Conservation (phyloP, 1,140 invertebrate species). For the Sinonovacula constricta region DNA sequence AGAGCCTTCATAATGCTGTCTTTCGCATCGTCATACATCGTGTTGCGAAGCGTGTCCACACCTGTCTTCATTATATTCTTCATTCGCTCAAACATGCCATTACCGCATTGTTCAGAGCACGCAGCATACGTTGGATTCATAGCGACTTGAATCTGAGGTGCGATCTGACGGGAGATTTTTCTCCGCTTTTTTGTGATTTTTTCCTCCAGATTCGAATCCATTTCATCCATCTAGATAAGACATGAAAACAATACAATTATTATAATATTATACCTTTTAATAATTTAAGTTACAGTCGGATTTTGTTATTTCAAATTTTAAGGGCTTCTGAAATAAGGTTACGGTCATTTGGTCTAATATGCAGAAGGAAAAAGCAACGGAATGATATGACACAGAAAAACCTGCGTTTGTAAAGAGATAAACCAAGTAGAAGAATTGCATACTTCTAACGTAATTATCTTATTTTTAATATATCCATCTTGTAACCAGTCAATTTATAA, state of each 20-base stretch:
- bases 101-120: slow-evolving; percentile 30
- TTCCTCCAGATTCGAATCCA: slow-evolving; percentile 45
- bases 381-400: no score
- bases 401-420: no score
- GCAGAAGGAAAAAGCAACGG: no score
- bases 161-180: slow-evolving; percentile 42
- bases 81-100: slow-evolving; percentile 44
- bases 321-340: no score
- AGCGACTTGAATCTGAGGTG: slow-evolving; percentile 42
- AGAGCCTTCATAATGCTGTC: slow-evolving; percentile 18
- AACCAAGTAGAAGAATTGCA: no score
- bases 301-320: no score
- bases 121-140: slow-evolving; percentile 28
- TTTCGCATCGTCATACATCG: slow-evolving; percentile 49
- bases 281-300: no score
- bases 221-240: slow-evolving; percentile 39
- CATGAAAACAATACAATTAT: neutral
- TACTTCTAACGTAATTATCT: no score
- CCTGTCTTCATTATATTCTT: slow-evolving; percentile 32
- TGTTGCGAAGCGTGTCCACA: slow-evolving; percentile 16
- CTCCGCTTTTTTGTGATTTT: slow-evolving; percentile 45
- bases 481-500: no score
- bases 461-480: no score
- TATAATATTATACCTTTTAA: no score
- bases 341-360: no score